These are phyloP conservation scores for Barypeithes pellucidus DNA, from an alignment of 2,888 invertebrate genomes.

Conservation along the genomic window DNA sequence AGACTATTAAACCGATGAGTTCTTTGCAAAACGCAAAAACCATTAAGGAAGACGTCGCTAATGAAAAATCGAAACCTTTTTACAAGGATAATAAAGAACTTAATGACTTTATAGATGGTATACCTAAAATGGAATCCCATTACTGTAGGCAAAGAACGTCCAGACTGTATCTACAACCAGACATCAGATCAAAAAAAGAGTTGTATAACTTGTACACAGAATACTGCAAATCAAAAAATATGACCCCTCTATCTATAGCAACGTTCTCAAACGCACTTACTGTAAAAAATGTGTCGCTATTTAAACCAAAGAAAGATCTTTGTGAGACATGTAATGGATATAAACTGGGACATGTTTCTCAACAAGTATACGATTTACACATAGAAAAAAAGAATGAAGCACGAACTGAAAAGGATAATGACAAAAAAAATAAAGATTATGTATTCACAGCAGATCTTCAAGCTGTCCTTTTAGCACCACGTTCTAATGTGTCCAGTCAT, in stretches of 20 bases:
- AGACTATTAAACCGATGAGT: no score
- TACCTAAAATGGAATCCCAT: slow-evolving; percentile 39
- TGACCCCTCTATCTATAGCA: slow-evolving; percentile 36
- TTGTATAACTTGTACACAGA: slow-evolving; percentile 26
- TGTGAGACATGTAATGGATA: neutral
- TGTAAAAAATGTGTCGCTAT: slow-evolving; percentile 25
- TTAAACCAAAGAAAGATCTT: slow-evolving; percentile 33
- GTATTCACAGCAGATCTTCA: slow-evolving; percentile 34
- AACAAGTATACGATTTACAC: slow-evolving; percentile 26
- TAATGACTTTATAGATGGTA: slow-evolving; percentile 35
- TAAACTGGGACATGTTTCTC: slow-evolving; percentile 8
- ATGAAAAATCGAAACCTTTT: neutral
- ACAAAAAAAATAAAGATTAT: slow-evolving; percentile 18
- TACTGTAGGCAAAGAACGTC: slow-evolving; percentile 32
- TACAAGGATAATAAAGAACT: slow-evolving; percentile 9
- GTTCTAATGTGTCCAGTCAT: slow-evolving; percentile 25
- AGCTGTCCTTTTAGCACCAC: slow-evolving; percentile 23
- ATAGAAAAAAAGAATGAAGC: slow-evolving; percentile 33
- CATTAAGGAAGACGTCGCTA: neutral
- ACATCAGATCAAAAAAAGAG: slow-evolving; percentile 33
- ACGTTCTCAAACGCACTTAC: slow-evolving; percentile 30
- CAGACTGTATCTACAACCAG: slow-evolving; percentile 39
- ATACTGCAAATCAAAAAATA: slow-evolving; percentile 31
- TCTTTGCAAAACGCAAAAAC: neutral
- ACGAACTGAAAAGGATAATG: slow-evolving; percentile 30